Evolutionary conservation across 2,888 invertebrate species (phyloP).

Genomic region (Ophraella communa): DNA sequence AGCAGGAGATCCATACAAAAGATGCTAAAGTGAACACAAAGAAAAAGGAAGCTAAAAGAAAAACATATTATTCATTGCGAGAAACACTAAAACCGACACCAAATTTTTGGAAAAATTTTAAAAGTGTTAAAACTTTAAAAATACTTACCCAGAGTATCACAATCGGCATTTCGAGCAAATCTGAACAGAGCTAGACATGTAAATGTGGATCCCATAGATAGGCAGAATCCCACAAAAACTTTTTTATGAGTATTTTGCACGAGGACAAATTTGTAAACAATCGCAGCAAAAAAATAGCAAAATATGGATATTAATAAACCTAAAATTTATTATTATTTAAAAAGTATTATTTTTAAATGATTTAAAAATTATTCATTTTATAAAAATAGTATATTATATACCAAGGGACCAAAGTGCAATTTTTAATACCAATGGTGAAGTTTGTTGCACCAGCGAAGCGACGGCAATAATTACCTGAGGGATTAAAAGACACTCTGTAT

Average conservation of each 20-base stretch:
- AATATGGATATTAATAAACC: slow-evolving; percentile 43
- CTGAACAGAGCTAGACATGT: slow-evolving; percentile 47
- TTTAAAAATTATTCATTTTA: no score
- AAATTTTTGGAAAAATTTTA: no score
- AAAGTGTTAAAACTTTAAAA: no score
- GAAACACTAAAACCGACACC: no score
- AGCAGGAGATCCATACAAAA: slow-evolving; percentile 49
- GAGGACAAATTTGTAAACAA: slow-evolving; percentile 40
- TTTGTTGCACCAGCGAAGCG: no score
- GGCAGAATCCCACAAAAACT: slow-evolving; percentile 47
- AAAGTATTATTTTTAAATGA: no score
- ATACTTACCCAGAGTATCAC: slow-evolving; percentile 48
- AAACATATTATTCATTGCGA: no score
- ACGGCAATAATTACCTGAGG: no score
- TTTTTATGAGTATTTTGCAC: slow-evolving; percentile 45
- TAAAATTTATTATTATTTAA: slow-evolving; percentile 33
- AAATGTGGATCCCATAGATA: slow-evolving; percentile 49
- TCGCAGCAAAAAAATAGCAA: slow-evolving; percentile 41
- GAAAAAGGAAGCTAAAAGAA: slow-evolving; percentile 50
- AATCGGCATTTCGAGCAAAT: slow-evolving; percentile 38
- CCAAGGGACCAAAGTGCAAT: no score
- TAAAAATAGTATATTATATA: no score
- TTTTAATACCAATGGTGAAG: no score
- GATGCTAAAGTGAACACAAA: slow-evolving; percentile 49
- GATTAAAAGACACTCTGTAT: no score